These are phyloP conservation scores for Scaptomyza caliginosa DNA, from an alignment of 2,888 invertebrate genomes.

Conservation along the genomic window DNA sequence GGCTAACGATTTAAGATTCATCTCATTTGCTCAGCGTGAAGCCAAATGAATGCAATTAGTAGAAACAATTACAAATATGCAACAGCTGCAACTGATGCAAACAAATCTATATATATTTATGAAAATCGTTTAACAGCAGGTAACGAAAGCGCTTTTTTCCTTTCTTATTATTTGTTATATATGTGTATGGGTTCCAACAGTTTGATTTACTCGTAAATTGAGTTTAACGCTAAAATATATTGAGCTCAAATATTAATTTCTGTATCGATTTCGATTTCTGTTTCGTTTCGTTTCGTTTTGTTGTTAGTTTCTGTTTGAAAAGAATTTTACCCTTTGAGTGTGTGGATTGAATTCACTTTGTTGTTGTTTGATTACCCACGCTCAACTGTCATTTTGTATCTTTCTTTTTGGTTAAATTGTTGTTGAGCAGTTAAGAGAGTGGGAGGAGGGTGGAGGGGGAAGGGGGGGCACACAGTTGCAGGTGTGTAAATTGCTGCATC, in stretches of 20 bases:
- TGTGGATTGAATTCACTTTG: background rate
- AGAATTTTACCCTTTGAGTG: background rate
- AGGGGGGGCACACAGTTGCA: background rate
- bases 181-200: background rate
- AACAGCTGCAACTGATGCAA: background rate
- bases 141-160: background rate
- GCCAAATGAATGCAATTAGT: slow-evolving; percentile 12
- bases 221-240: background rate
- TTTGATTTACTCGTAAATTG: background rate
- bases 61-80: background rate
- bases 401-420: background rate
- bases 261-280: background rate
- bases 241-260: background rate
- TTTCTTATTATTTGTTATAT: background rate
- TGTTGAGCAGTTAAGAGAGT: background rate
- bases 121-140: background rate
- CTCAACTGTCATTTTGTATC: background rate
- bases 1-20: background rate
- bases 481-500: slow-evolving; percentile 17
- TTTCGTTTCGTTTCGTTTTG: background rate
- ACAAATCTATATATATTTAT: too few relatives aligned
- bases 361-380: background rate
- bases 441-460: too few relatives aligned
- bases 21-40: background rate
- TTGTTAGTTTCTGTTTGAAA: background rate